Conservation (phyloP, 37 sponge, comb jelly and placozoan genomes). For the Beroe forskalii region DNA sequence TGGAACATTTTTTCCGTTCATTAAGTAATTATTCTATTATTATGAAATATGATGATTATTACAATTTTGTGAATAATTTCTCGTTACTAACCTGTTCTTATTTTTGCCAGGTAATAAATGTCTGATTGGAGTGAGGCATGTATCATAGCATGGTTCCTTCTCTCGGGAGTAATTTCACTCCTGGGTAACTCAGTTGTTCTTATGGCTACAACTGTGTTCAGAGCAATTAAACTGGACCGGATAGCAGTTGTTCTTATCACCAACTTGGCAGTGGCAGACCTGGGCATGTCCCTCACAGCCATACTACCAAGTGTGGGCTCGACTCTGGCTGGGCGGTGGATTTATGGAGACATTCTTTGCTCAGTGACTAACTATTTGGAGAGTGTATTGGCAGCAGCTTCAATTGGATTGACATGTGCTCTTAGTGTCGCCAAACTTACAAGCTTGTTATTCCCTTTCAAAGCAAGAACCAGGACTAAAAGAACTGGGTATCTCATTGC, state of each 20-base stretch:
- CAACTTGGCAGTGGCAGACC: conserved; percentile 38
- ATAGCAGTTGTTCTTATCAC: conserved; percentile 27
- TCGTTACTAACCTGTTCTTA: background rate
- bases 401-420: background rate
- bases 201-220: background rate
- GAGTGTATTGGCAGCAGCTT: background rate
- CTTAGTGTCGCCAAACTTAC: conserved; percentile 33
- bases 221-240: background rate
- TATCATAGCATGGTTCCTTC: background rate
- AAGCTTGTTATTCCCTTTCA: conserved; percentile 16
- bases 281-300: background rate
- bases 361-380: conserved; percentile 18
- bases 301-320: conserved; percentile 18
- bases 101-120: background rate
- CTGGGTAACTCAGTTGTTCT: conserved; percentile 43
- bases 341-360: conserved; percentile 6
- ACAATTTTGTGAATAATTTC: too few relatives aligned
- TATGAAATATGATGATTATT: too few relatives aligned
- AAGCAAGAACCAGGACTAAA: conserved; percentile 28
- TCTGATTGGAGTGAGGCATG: background rate
- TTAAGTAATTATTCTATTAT: too few relatives aligned
- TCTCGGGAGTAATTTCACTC: conserved; percentile 15
- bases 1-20: too few relatives aligned
- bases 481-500: conserved; percentile 17
- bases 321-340: background rate